Evolutionary conservation across 2,113 vertebrate species (phyloP), one percentile per base, ranked within the genome.

Genomic region (Pseudopodoces humilis): DNA sequence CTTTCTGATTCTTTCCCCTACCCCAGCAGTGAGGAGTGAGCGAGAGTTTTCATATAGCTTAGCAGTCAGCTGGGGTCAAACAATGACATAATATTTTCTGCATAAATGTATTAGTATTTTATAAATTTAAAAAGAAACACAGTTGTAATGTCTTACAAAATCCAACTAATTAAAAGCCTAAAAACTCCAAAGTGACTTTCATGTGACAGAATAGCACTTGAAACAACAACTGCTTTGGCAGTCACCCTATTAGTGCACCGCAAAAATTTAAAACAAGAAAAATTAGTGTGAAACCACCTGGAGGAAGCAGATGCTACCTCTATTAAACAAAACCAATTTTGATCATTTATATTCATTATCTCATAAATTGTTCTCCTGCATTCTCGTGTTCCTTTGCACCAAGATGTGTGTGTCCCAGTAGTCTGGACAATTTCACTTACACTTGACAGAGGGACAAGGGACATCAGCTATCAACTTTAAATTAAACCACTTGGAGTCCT

Each of bases 21-120:
- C 11, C 19, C 27, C 21, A 44, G 20, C 3, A 12, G 23, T 0
- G 2, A 20, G 15, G 15, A 92, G 25, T 6, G 18, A 75, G 27
- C 0, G 0, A 78, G 10, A 1, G 0, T 24, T 28, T 71, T 31
- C 3, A 9, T 24, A 17, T 3, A 3, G 7, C 56, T 83, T 23
- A 75, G 55, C 12, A 83, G 30, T 35, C 16, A 39, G 18, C 46
- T 82, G 33, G 9, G 7, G 13, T 88, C 58, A 79, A 93, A 75
- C 16, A 62, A 75, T 2, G 2, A 41, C 35, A 50, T 1, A 18
- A n/a, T 49, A 23, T 30, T 33, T 47, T 52, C 59, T 77, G 30
- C 21, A 35, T 14, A 58, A 47, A 15, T 81, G 33, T 47, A 64
- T 78, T 55, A 81, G 19, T 52, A 50, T 64, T 79, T 55, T 35